Evolutionary conservation across 2,888 invertebrate genomes (phyloP), one percentile per base, ranked within the genome.

Genomic region (Pseudococcus jackbeardsleyi): DNA sequence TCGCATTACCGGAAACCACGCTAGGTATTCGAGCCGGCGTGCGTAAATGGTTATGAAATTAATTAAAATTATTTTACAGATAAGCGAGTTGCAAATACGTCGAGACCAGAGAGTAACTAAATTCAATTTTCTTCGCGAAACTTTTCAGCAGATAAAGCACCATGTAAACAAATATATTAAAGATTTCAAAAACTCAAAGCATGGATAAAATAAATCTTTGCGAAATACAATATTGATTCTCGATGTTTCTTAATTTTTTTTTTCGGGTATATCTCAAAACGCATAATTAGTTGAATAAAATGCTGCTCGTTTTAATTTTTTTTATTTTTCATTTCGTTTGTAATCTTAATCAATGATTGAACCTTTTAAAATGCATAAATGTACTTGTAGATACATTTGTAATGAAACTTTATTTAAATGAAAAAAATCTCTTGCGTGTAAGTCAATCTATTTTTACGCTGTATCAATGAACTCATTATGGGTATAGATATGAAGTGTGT

Each of bases 1-100:
- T 79, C 39, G 26, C 42, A 79, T 59, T 19, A 59, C 59, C 59
- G 59, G 59, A 19, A 59, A 59, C 7, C n/a, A 19, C 6, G 59
- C 7, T 19, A 59, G 59, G 26, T 46, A 79, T 79, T 39, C 42
- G 46, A 39, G 17, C n/a, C 11, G 19, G 79, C 42, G 42, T 79
- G 79, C 79, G 79, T 79, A 79, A 42, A 42, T 79, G 79, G 79
- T 79, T 79, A 42, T 46, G 42, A 79, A 79, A 79, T 79, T 79
- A 79, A 79, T 79, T 79, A 79, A 79, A 79, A 79, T 79, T 46
- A 42, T 79, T 46, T 39, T 0, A 33, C 42, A 39, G 79, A 79
- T 79, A 79, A 79, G 77, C 26, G 6, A 42, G 9, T 79, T 79
- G 12, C 19, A 46, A 42, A 42, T 79, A 42, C 42, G 79, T 79